Conservation (phyloP, 30 jellyfish, hydroid and myxozoan genomes). For the Calvadosia cruxmelitensis region DNA sequence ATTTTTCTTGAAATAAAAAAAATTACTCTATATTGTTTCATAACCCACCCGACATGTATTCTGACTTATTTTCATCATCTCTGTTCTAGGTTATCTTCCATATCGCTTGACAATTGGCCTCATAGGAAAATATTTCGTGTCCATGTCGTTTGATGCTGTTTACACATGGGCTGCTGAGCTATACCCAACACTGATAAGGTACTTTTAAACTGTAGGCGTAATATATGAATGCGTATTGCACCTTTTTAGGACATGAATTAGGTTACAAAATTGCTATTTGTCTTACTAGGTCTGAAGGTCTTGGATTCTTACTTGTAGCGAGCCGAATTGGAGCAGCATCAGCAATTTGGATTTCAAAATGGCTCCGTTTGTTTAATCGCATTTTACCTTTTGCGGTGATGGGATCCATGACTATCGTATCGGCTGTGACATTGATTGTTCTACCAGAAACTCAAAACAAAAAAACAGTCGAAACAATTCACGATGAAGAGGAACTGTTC, state of each 20-base stretch:
- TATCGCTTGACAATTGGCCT: constrained; percentile 37
- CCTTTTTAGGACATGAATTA: background rate
- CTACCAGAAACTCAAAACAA: constrained; percentile 47
- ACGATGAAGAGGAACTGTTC: no score
- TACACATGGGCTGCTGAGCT: constrained; percentile 80
- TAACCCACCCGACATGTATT: no score
- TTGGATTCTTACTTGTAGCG: constrained; percentile 55
- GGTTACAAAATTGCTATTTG: background rate
- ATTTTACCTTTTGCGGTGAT: constrained; percentile 56
- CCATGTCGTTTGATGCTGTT: constrained; percentile 46
- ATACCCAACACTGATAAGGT: constrained; percentile 70
- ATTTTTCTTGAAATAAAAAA: no score
- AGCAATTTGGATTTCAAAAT: constrained; percentile 71
- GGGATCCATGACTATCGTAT: constrained; percentile 54
- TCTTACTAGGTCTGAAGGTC: constrained; percentile 26
- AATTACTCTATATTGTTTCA: no score
- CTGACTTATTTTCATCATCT: no score
- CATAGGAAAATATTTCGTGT: constrained; percentile 49
- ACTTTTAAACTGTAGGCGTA: no score
- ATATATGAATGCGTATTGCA: no score
- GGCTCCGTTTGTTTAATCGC: constrained; percentile 19
- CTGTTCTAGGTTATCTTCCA: background rate
- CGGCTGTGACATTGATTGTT: constrained; percentile 21
- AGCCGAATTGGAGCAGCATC: constrained; percentile 59
- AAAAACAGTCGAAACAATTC: constrained; percentile 41